These are phyloP conservation scores for Bostrychus sinensis DNA, from an alignment of 2,113 vertebrate species.

Conservation along the genomic window DNA sequence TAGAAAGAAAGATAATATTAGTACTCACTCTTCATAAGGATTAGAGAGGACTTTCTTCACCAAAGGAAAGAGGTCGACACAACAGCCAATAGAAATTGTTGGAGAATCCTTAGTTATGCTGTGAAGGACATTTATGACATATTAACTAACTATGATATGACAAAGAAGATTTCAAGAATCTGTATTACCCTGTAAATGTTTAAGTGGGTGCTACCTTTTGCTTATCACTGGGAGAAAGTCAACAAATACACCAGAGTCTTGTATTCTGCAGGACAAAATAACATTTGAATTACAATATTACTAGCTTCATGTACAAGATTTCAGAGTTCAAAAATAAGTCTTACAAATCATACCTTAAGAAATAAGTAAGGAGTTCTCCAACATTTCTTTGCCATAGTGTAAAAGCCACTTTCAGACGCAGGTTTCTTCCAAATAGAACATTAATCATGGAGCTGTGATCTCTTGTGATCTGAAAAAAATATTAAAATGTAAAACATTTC, in stretches of 20 bases:
- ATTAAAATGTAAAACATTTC: not conserved
- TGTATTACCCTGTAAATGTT: not conserved
- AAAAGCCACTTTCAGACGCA: slow-evolving; percentile 90
- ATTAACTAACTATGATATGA: not conserved
- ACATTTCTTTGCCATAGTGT: slow-evolving; percentile 91
- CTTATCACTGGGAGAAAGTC: slow-evolving; percentile 93
- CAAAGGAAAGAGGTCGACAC: slow-evolving; percentile 91
- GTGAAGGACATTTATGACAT: slow-evolving; percentile 43
- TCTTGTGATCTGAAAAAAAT: slow-evolving; percentile 81
- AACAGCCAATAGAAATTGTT: slow-evolving; percentile 87
- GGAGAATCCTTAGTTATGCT: slow-evolving; percentile 89
- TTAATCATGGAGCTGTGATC: slow-evolving; percentile 89
- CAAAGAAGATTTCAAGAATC: not conserved
- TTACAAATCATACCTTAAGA: slow-evolving; percentile 82
- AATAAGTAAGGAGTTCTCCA: slow-evolving; percentile 90
- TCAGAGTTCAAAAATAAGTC: not conserved
- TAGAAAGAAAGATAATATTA: not conserved
- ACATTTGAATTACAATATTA: not conserved
- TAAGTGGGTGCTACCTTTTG: slow-evolving; percentile 80
- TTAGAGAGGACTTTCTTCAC: slow-evolving; percentile 87
- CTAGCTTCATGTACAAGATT: not conserved
- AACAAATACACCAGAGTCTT: slow-evolving; percentile 89
- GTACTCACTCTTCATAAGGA: slow-evolving; percentile 93
- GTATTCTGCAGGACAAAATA: slow-evolving; percentile 82
- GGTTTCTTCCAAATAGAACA: slow-evolving; percentile 90